A percentile compares a stretch with the other conserved stretches of the same genome.
These are phyloP conservation scores for Cyanoderma ruficeps DNA, from an alignment of 2,113 vertebrate species.

Conservation along the genomic window DNA sequence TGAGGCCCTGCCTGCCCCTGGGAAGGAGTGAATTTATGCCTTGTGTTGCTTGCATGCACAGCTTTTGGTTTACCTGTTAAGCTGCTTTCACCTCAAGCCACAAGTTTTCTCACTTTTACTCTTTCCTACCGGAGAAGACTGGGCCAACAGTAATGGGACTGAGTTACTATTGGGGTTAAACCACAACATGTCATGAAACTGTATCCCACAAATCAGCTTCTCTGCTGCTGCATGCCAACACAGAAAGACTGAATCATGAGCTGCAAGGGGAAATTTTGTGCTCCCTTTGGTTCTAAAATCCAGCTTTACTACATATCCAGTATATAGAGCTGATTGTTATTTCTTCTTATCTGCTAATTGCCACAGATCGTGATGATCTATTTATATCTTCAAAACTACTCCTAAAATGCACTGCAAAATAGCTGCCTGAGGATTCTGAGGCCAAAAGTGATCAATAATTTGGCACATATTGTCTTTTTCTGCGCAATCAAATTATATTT, in stretches of 20 bases:
- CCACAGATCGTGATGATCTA: neutral
- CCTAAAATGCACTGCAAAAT: neutral
- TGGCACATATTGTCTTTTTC: neutral
- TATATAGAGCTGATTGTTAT: neutral
- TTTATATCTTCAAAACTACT: constrained; percentile 21
- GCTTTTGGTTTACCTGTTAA: neutral
- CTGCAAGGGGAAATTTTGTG: neutral
- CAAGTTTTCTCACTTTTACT: neutral
- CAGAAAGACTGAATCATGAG: neutral
- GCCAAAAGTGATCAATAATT: constrained; percentile 11
- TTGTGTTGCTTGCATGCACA: neutral
- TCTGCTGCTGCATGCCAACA: neutral
- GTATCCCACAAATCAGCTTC: neutral
- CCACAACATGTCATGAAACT: neutral
- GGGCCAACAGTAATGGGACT: neutral
- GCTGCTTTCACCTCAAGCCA: neutral
- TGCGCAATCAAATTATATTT: neutral
- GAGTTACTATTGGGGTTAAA: neutral
- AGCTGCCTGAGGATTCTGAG: neutral
- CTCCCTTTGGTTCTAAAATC: neutral
- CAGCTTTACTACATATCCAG: neutral
- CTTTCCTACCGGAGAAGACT: neutral
- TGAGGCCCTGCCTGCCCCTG: neutral
- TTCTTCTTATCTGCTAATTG: constrained; percentile 37
- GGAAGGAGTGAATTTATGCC: neutral